Evolutionary conservation across 2,113 vertebrate species (phyloP), one percentile per base, ranked within the genome.

Genomic region (Todiramphus chloris): DNA sequence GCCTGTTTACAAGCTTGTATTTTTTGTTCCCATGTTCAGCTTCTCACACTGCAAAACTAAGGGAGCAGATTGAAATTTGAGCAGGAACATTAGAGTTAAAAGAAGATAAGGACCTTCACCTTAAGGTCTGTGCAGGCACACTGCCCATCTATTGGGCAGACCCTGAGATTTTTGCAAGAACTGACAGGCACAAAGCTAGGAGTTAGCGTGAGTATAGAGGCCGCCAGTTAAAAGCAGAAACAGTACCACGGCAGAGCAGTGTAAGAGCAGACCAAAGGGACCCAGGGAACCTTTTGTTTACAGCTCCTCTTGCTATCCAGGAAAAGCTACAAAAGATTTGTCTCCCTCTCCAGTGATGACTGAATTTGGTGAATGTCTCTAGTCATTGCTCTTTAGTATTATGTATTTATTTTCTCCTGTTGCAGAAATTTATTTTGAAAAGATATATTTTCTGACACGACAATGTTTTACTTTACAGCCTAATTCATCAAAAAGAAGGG

Each of bases 131-230:
- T 13, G 8, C 17, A 89, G 25, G 8, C 28, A 13, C 23, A 21
- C 8, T 67, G 50, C 8, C 69, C 17, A 39, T 8, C 25, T 24
- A 1, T 17, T 37, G 51, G 59, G 35, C 13, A 53, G 11, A 66
- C 3, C 16, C 28, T 59, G 24, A 66, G 6, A 1, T 35, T 66
- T 82, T 74, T 63, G 41, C n/a, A 72, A 46, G 55, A 64, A 18
- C 16, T 68, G 35, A 21, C n/a, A 73, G 37, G 35, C 43, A 66
- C 44, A 76, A 53, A 74, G 55, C 3, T 17, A 37, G 18, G 41
- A 70, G 35, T 16, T 4, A 23, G 7, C 3, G 1, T 2, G 8
- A 28, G 6, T 2, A 1, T 10, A 46, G 10, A 33, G 33, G 23
- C 4, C 28, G 43, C 35, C 12, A 51, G 14, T 10, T 25, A 31